A percentile compares a stretch with the other conserved stretches of the same genome.
Conservation (phyloP, 2,888 invertebrate species). For the Congeria kusceri region DNA sequence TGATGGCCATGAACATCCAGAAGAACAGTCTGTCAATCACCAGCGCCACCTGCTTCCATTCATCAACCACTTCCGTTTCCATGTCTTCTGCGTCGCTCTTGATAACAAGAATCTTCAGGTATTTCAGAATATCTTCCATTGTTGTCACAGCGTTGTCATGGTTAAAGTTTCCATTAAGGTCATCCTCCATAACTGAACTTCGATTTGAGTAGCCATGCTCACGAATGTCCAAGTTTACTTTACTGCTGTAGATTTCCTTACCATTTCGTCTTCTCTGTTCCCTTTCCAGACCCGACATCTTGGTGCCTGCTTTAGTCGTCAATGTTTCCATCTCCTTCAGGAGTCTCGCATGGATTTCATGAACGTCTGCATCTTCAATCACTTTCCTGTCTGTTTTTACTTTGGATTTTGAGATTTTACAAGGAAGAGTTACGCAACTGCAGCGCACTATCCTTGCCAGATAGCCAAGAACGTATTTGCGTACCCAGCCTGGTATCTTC, state of each 20-base stretch:
- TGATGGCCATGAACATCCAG: conserved; percentile 79
- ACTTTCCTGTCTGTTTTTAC: not conserved
- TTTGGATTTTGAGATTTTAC: conserved; percentile 12
- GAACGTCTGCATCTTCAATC: not conserved
- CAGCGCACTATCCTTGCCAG: conserved; percentile 70
- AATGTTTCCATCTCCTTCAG: conserved; percentile 40
- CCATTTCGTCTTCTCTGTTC: not conserved
- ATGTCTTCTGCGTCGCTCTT: conserved; percentile 80
- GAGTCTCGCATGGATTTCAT: conserved; percentile 46
- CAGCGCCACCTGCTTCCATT: conserved; percentile 83
- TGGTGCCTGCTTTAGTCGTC: conserved; percentile 22
- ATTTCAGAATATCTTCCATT: conserved; percentile 79
- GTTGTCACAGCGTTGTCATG: conserved; percentile 41
- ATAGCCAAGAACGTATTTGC: conserved; percentile 77
- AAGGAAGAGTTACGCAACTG: conserved; percentile 52
- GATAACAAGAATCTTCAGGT: conserved; percentile 78
- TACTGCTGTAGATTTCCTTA: conserved; percentile 51
- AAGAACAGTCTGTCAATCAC: conserved; percentile 82
- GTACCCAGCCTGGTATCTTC: conserved; percentile 86
- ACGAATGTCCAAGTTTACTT: conserved; percentile 58
- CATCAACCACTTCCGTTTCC: conserved; percentile 77
- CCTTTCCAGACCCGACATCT: not conserved
- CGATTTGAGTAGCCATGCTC: conserved; percentile 62
- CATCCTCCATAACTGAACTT: conserved; percentile 58
- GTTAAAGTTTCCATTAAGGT: not conserved